These are phyloP conservation scores for Cassiopea xamachana DNA, from an alignment of 30 jellyfish, hydroid and myxozoan species.

Conservation along the genomic window DNA sequence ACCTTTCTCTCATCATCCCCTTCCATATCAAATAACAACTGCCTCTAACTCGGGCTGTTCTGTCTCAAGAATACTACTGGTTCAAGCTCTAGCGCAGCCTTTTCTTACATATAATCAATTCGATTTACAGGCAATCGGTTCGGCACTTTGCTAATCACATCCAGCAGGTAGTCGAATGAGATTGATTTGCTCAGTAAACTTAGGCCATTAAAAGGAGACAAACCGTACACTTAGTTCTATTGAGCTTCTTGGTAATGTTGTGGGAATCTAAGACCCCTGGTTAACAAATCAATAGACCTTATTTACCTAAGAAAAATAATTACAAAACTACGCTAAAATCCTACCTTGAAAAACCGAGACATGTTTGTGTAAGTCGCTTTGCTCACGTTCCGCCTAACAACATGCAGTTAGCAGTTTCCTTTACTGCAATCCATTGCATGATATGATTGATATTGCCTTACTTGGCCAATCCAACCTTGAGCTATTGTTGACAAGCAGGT, in stretches of 20 bases:
- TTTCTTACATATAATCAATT: background rate
- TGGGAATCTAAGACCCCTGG: slow-evolving; percentile 21
- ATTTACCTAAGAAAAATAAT: slow-evolving; percentile 33
- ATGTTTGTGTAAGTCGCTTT: slow-evolving; percentile 18
- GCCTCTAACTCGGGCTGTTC: background rate
- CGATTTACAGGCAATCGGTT: background rate
- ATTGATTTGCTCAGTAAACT: background rate
- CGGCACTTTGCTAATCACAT: background rate
- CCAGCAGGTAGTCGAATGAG: background rate
- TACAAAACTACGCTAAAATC: background rate
- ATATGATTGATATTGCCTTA: slow-evolving; percentile 60
- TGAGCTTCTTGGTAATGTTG: background rate
- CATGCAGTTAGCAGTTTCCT: slow-evolving; percentile 12
- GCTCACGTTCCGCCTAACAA: slow-evolving; percentile 6
- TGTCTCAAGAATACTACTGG: background rate
- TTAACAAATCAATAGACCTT: slow-evolving; percentile 1
- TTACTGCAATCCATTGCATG: slow-evolving; percentile 13
- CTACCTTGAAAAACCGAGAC: slow-evolving; percentile 66
- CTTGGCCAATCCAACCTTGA: slow-evolving; percentile 53
- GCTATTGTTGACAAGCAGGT: slow-evolving; percentile 48
- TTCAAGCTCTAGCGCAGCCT: background rate
- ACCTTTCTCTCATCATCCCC: slow-evolving; percentile 16
- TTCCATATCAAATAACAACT: slow-evolving; percentile 6
- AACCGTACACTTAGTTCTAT: background rate
- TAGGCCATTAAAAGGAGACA: background rate